phyloP scores from a whole-genome alignment of 2,888 invertebrate species.

The Drosophila birchii region DNA sequence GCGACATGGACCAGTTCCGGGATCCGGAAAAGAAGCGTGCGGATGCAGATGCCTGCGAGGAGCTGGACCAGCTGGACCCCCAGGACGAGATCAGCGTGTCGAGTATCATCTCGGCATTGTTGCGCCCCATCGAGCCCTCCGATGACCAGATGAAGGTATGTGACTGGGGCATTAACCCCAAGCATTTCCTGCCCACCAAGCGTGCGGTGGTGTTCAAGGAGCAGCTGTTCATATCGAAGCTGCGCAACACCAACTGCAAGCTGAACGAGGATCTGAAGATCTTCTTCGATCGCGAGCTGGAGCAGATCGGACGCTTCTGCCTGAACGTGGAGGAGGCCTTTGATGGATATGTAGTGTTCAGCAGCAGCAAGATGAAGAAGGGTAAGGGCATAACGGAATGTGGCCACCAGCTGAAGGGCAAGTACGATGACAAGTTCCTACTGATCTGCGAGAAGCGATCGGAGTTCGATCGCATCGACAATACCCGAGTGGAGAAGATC shows the following conservation, averaged over 20 bases:
- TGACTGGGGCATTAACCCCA: conserved; percentile 73
- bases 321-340: conserved; percentile 78
- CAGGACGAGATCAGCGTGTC: conserved; percentile 81
- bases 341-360: conserved; percentile 80
- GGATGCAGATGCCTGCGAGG: conserved; percentile 54
- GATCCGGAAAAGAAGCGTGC: conserved; percentile 23
- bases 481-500: conserved; percentile 71
- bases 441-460: conserved; percentile 77
- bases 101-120: conserved; percentile 77
- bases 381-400: conserved; percentile 62
- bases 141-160: conserved; percentile 59
- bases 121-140: conserved; percentile 68
- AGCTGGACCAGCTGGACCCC: conserved; percentile 59
- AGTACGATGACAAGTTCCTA: conserved; percentile 76
- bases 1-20: conserved; percentile 49
- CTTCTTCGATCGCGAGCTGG: conserved; percentile 76
- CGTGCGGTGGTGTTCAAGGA: conserved; percentile 74
- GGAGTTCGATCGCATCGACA: conserved; percentile 80
- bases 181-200: conserved; percentile 71
- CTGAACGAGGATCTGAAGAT: conserved; percentile 72
- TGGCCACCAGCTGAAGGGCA: conserved; percentile 77
- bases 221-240: conserved; percentile 69
- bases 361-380: conserved; percentile 78
- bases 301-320: conserved; percentile 72
- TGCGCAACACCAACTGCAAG: conserved; percentile 71